phyloP scores from a whole-genome alignment of 2,888 invertebrate genomes.

The Ochropleura leucogaster region DNA sequence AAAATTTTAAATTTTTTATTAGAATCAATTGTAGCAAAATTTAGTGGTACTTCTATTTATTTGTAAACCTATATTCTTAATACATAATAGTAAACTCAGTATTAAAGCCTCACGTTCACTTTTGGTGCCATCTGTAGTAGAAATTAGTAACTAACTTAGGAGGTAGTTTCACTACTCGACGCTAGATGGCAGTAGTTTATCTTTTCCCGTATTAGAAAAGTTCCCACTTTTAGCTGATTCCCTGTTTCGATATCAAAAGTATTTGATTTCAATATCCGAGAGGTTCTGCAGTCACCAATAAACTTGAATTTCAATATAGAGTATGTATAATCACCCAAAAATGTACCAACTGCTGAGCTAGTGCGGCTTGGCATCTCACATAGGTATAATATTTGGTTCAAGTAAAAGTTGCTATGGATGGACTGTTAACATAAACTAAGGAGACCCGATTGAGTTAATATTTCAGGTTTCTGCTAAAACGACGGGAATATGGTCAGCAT shows the following conservation, averaged over 20 bases:
- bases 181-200: constrained; percentile 21
- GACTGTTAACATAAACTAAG: not conserved
- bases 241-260: not conserved
- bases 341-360: too few relatives aligned
- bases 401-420: too few relatives aligned
- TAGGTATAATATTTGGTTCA: too few relatives aligned
- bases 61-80: not conserved
- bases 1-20: not conserved
- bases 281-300: not conserved
- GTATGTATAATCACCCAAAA: not conserved
- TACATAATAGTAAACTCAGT: too few relatives aligned
- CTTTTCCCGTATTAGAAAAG: not conserved
- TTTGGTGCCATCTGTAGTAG: constrained; percentile 21
- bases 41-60: not conserved
- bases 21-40: not conserved
- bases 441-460: not conserved
- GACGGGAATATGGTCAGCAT: not conserved
- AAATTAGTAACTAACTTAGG: not conserved
- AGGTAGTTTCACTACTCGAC: constrained; percentile 40
- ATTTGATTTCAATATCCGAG: not conserved
- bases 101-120: not conserved
- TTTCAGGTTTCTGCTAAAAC: not conserved
- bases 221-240: not conserved
- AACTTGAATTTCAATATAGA: not conserved
- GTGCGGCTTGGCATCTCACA: too few relatives aligned